Conservation (phyloP, 2,113 vertebrate species). For the Heterochromis multidens region DNA sequence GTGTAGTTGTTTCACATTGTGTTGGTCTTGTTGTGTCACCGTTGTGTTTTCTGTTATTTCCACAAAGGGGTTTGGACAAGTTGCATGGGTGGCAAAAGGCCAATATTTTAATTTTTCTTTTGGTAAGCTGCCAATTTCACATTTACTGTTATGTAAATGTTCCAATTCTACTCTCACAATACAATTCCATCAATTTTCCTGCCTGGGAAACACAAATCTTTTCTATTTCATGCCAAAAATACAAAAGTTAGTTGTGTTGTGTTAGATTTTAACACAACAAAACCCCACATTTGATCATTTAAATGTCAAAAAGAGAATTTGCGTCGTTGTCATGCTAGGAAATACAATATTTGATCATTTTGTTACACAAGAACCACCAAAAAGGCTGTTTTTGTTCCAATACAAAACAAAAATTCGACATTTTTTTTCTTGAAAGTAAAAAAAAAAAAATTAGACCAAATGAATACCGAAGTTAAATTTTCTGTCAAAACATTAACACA, state of each 20-base stretch:
- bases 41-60: background rate
- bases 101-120: background rate
- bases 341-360: background rate
- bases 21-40: background rate
- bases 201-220: background rate
- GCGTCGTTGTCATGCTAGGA: background rate
- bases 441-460: too few relatives aligned
- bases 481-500: background rate
- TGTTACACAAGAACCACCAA: background rate
- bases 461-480: background rate
- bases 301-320: background rate
- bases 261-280: background rate
- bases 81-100: background rate
- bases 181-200: background rate
- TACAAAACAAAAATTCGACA: background rate
- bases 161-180: background rate
- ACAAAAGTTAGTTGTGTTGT: background rate
- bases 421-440: background rate
- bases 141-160: background rate
- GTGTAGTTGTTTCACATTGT: background rate
- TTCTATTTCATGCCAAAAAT: background rate
- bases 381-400: background rate
- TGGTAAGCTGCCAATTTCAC: background rate
- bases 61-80: background rate
- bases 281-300: background rate